Evolutionary conservation across 1,140 invertebrate genomes (phyloP).

Genomic region (Lordiphosa stackelbergi): DNA sequence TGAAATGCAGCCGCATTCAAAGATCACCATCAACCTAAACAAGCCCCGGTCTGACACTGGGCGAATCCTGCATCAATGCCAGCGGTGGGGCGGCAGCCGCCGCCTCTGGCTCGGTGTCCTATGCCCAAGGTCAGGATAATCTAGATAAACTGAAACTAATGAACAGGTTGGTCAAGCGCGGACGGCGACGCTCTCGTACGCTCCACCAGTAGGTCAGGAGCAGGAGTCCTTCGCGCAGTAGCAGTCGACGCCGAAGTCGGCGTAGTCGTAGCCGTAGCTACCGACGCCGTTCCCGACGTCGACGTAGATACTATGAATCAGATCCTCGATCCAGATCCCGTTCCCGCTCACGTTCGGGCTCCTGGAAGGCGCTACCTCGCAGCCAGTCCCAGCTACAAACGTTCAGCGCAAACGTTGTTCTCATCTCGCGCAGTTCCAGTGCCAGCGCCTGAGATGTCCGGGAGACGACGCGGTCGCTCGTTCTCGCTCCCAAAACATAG

Average conservation of each 20-base stretch:
- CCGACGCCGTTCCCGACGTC: slow-evolving; percentile 59
- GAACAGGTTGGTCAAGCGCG: slow-evolving; percentile 50
- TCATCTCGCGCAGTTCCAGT: slow-evolving; percentile 69
- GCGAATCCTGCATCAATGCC: slow-evolving; percentile 65
- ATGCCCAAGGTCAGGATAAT: slow-evolving; percentile 82
- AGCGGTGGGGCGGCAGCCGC: slow-evolving; percentile 44
- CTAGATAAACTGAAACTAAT: slow-evolving; percentile 73
- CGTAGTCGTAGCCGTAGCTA: slow-evolving; percentile 42
- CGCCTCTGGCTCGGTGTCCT: slow-evolving; percentile 63
- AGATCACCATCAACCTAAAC: slow-evolving; percentile 71
- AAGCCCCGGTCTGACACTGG: slow-evolving; percentile 59
- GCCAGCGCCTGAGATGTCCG: slow-evolving; percentile 50
- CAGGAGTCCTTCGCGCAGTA: slow-evolving; percentile 25
- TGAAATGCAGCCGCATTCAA: slow-evolving; percentile 80
- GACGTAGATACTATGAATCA: slow-evolving; percentile 60
- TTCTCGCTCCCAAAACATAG: slow-evolving; percentile 16
- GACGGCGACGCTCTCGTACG: slow-evolving; percentile 26
- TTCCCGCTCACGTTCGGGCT: slow-evolving; percentile 73
- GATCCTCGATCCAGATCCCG: slow-evolving; percentile 74
- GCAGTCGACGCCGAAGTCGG: slow-evolving; percentile 32
- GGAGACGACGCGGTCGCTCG: slow-evolving; percentile 58
- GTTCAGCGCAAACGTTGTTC: slow-evolving; percentile 76
- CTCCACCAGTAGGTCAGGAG: slow-evolving; percentile 27
- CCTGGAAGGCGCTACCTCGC: slow-evolving; percentile 57
- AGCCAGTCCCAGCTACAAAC: slow-evolving; percentile 65